Conservation (phyloP, 2,888 invertebrate genomes). For the Drosophila niveifrons region DNA sequence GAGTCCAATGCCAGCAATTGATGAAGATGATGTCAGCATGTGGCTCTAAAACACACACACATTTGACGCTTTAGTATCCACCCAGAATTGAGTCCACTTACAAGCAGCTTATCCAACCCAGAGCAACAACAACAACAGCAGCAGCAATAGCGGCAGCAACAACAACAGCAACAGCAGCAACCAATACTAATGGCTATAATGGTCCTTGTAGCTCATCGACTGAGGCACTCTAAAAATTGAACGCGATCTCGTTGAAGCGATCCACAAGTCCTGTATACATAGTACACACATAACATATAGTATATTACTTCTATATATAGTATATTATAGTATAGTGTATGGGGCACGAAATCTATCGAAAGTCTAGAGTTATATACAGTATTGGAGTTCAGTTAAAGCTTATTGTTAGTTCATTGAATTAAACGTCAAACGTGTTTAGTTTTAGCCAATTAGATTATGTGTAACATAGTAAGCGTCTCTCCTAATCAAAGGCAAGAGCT, state of each 20-base stretch:
- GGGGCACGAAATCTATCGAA: constrained; percentile 8
- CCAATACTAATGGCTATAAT: constrained; percentile 77
- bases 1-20: constrained; percentile 48
- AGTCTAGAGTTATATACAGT: constrained; percentile 13
- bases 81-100: constrained; percentile 65
- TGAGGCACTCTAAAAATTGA: constrained; percentile 84
- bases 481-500: constrained; percentile 32
- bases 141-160: constrained; percentile 23
- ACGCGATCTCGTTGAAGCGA: constrained; percentile 16
- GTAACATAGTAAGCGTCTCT: constrained; percentile 72
- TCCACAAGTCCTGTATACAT: constrained; percentile 28
- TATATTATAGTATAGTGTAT: neutral
- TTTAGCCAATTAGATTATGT: constrained; percentile 75
- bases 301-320: neutral
- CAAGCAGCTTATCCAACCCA: constrained; percentile 72
- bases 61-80: constrained; percentile 67
- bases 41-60: constrained; percentile 18
- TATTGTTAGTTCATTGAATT: constrained; percentile 60
- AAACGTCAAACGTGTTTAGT: constrained; percentile 75
- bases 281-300: constrained; percentile 5
- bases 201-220: constrained; percentile 87
- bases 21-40: constrained; percentile 9
- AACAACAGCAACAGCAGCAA: constrained; percentile 20
- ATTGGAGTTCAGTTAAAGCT: constrained; percentile 47
- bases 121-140: constrained; percentile 20